Evolutionary conservation across 2,888 invertebrate genomes (phyloP).

Genomic region (Torymus aiolomorphi): DNA sequence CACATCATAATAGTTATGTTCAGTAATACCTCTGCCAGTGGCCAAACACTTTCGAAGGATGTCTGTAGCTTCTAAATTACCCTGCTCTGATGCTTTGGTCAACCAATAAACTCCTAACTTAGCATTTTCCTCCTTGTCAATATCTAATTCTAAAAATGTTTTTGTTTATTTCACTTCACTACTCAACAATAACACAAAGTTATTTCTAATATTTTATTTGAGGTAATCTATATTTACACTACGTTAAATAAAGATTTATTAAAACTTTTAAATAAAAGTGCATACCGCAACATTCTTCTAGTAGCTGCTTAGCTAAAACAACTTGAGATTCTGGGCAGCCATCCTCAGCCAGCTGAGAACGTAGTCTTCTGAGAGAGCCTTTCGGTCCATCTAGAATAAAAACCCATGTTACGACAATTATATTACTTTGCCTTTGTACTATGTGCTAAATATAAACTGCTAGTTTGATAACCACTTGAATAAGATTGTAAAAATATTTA

Average conservation of each 20-base stretch:
- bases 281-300: conserved; percentile 87
- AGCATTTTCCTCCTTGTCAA: conserved; percentile 85
- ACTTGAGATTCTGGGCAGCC: conserved; percentile 94
- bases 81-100: conserved; percentile 94
- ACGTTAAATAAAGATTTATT: no score
- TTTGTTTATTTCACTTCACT: no score
- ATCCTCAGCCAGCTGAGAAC: conserved; percentile 88
- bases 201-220: background rate
- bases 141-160: conserved; percentile 78
- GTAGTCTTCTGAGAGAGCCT: conserved; percentile 80
- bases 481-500: no score
- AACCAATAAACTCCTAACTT: conserved; percentile 92
- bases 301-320: conserved; percentile 88
- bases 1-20: conserved; percentile 85
- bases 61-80: conserved; percentile 90
- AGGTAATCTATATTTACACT: background rate
- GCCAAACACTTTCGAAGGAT: conserved; percentile 85
- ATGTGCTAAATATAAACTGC: no score
- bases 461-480: no score
- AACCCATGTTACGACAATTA: background rate
- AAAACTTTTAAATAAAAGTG: conserved; percentile 37
- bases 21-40: conserved; percentile 84
- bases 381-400: conserved; percentile 80
- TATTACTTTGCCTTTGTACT: background rate
- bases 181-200: background rate